Percentiles rank a stretch among this genome's conserved stretches.
phyloP scores from a whole-genome alignment of 2,888 invertebrate species.

The Nomada fucata region DNA sequence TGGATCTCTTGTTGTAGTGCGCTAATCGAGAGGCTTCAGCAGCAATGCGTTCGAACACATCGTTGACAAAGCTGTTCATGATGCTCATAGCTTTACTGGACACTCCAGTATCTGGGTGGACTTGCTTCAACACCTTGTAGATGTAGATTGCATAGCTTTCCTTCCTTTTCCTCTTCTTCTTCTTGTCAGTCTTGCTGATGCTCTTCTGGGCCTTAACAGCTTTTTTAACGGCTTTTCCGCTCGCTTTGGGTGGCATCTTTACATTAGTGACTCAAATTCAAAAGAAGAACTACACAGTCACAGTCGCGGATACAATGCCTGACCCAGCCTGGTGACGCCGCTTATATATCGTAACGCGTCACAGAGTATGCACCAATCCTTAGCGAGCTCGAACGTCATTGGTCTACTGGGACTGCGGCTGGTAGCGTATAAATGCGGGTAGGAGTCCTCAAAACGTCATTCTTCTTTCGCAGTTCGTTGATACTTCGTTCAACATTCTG shows the following conservation, averaged over 20 bases:
- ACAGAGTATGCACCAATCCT: background rate
- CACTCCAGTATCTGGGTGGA: no score
- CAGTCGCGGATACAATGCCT: background rate
- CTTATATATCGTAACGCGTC: background rate
- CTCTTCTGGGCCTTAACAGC: slow-evolving; percentile 18
- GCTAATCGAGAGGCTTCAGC: no score
- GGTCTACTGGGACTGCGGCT: background rate
- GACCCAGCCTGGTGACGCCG: background rate
- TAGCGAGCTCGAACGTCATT: background rate
- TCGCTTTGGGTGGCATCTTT: slow-evolving; percentile 1
- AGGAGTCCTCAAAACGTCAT: background rate
- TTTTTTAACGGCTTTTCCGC: slow-evolving; percentile 3
- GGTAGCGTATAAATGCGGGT: background rate
- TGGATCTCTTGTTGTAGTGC: no score
- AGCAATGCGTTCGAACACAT: no score
- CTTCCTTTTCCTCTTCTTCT: slow-evolving; percentile 18
- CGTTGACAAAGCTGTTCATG: no score
- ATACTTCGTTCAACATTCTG: no score
- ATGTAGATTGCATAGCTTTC: slow-evolving; percentile 15
- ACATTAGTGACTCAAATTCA: background rate
- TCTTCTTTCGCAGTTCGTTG: no score
- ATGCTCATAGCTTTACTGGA: no score
- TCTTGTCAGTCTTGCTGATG: slow-evolving; percentile 16
- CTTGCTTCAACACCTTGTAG: no score
- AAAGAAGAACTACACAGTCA: background rate